Conservation (phyloP, 2,797 vertebrate genomes). For the Crypturellus tataupa region DNA sequence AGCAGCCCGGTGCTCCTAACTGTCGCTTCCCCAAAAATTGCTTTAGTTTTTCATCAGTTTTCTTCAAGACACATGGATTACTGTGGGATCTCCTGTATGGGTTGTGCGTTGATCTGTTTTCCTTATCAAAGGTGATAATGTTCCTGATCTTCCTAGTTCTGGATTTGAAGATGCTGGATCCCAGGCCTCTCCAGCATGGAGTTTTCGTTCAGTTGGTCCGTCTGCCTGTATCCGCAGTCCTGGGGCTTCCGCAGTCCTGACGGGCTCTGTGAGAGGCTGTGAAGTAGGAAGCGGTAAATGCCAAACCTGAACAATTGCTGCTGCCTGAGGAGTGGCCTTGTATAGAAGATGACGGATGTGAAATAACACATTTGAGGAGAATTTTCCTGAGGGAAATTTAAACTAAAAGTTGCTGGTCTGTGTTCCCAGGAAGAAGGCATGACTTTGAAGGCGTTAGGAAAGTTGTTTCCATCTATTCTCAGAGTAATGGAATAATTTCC, state of each 20-base stretch:
- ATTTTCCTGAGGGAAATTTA: constrained; percentile 74
- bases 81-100: background rate
- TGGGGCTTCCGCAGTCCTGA: background rate
- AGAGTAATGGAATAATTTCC: background rate
- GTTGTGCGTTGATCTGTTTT: background rate
- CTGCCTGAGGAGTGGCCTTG: background rate
- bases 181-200: background rate
- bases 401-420: background rate
- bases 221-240: background rate
- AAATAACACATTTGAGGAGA: constrained; percentile 28
- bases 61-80: background rate
- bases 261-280: background rate
- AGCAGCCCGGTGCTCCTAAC: background rate
- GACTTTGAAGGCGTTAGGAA: constrained; percentile 63
- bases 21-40: background rate
- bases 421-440: constrained; percentile 12
- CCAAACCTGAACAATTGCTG: constrained; percentile 22
- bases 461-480: constrained; percentile 29
- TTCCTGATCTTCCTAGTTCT: background rate
- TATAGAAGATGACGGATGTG: constrained; percentile 10
- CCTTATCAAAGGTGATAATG: background rate
- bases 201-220: background rate
- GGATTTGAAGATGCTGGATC: accelerated
- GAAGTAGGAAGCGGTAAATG: background rate
- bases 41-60: background rate